Evolutionary conservation across 2,797 vertebrate species (phyloP).

Genomic region (Margarornis squamiger): DNA sequence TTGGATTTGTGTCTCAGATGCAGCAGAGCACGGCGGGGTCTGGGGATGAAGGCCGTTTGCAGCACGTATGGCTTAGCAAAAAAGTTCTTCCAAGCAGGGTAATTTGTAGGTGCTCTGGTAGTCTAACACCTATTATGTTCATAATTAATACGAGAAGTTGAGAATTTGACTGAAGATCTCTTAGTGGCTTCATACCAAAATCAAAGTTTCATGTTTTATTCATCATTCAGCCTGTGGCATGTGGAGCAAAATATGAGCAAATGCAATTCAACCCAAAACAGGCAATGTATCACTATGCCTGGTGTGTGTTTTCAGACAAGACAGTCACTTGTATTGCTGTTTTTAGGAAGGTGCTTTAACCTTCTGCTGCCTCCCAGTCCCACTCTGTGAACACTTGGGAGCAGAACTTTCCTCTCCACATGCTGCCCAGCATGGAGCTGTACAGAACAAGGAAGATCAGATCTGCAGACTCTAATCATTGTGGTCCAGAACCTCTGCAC

Average conservation of each 20-base stretch:
- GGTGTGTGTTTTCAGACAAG: neutral
- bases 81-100: neutral
- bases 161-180: neutral
- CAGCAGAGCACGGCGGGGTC: neutral
- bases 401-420: neutral
- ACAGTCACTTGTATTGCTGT: neutral
- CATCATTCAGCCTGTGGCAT: neutral
- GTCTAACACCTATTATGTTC: neutral
- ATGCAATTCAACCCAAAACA: neutral
- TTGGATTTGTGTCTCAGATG: neutral
- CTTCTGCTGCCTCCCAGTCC: neutral
- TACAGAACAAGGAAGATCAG: neutral
- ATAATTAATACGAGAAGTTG: neutral
- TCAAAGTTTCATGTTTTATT: neutral
- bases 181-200: neutral
- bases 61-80: neutral
- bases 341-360: neutral
- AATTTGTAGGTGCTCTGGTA: neutral
- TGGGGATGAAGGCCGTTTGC: neutral
- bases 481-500: neutral
- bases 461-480: neutral
- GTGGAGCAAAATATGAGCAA: neutral
- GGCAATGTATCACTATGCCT: fast-evolving
- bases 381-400: fast-evolving
- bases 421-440: fast-evolving